These are phyloP conservation scores for Lampris incognitus DNA, from an alignment of 2,113 vertebrate genomes.

Conservation along the genomic window DNA sequence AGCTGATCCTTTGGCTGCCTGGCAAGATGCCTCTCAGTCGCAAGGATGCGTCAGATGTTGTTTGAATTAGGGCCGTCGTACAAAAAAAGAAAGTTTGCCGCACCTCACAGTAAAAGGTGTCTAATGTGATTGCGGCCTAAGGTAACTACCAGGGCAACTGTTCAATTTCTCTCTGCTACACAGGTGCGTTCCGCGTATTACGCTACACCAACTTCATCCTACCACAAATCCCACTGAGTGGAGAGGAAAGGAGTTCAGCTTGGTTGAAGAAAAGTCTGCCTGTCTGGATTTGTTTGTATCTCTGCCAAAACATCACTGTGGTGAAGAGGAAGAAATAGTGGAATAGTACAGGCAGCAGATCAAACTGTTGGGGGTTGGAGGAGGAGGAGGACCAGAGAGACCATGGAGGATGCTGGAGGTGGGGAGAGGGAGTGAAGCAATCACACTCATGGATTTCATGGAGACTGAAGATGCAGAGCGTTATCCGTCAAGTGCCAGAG, in stretches of 20 bases:
- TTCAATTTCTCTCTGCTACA: conserved; percentile 9
- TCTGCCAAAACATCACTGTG: conserved; percentile 14
- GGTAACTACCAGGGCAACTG: not conserved
- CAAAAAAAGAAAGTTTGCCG: not conserved
- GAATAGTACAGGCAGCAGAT: conserved; percentile 4
- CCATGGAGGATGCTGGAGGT: conserved; percentile 15
- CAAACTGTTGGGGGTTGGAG: conserved; percentile 18
- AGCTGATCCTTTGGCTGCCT: too few relatives aligned
- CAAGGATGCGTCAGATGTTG: too few relatives aligned
- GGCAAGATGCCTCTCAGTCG: too few relatives aligned
- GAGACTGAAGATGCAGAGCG: conserved; percentile 41
- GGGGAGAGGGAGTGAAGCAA: conserved; percentile 54
- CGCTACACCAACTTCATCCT: not conserved
- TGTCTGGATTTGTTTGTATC: conserved; percentile 1
- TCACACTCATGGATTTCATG: conserved; percentile 64
- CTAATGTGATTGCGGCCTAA: too few relatives aligned
- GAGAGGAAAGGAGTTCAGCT: not conserved
- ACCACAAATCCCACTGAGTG: conserved; percentile 4
- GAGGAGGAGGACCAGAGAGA: conserved; percentile 17
- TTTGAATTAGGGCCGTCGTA: too few relatives aligned
- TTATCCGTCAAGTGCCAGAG: conserved; percentile 41
- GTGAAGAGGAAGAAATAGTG: not conserved
- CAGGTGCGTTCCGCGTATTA: not conserved
- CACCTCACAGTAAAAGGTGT: not conserved
- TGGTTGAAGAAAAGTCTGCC: not conserved